These are phyloP conservation scores for Anthophora plumipes DNA, from an alignment of 2,888 invertebrate genomes.

Conservation along the genomic window DNA sequence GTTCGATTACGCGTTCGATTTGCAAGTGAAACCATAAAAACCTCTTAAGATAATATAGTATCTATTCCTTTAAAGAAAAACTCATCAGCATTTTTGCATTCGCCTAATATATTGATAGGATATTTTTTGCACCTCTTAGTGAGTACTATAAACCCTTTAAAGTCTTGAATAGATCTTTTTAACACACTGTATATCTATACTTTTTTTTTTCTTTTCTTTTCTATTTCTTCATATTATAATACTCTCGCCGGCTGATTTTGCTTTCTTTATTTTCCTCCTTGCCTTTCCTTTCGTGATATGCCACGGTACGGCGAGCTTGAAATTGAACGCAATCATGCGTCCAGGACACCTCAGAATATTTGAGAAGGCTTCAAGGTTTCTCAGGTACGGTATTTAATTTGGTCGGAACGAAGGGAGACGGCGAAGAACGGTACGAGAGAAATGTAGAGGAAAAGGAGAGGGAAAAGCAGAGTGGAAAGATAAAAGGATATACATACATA, in stretches of 20 bases:
- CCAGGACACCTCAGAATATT: slow-evolving; percentile 70
- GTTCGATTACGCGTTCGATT: too few relatives aligned
- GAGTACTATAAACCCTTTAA: too few relatives aligned
- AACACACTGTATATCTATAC: too few relatives aligned
- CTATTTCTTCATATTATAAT: slow-evolving; percentile 37
- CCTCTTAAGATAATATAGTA: too few relatives aligned
- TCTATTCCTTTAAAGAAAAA: too few relatives aligned
- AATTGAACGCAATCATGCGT: slow-evolving; percentile 73
- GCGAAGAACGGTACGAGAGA: slow-evolving; percentile 47
- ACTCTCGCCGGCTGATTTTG: slow-evolving; percentile 23
- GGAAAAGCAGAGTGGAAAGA: slow-evolving; percentile 7
- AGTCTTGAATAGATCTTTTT: too few relatives aligned
- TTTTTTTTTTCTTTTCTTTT: too few relatives aligned
- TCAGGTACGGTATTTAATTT: slow-evolving; percentile 75
- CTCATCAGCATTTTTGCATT: too few relatives aligned
- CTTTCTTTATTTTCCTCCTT: slow-evolving; percentile 13
- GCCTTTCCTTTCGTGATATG: slow-evolving; percentile 46
- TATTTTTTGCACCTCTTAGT: too few relatives aligned
- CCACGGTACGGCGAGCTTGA: slow-evolving; percentile 52
- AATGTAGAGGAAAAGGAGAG: slow-evolving; percentile 33
- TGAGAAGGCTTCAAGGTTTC: slow-evolving; percentile 66
- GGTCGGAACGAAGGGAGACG: slow-evolving; percentile 68
- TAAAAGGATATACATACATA: too few relatives aligned
- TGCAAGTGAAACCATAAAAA: too few relatives aligned
- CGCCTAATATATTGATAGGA: too few relatives aligned